Conservation (phyloP, 2,797 vertebrate species). For the Brachyrhaphis roseni region DNA sequence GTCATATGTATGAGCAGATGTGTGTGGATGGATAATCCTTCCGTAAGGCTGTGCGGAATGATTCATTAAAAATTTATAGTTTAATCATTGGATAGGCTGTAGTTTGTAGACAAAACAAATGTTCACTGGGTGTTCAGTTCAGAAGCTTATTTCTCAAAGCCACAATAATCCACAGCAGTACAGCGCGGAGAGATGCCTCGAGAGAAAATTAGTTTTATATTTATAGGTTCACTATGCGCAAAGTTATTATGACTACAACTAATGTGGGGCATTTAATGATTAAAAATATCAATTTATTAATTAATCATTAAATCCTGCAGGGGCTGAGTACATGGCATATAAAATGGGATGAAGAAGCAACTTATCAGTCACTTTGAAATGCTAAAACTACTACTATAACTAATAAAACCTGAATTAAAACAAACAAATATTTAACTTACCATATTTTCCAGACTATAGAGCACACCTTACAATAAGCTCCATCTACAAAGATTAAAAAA, state of each 20-base stretch:
- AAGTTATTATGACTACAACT: neutral
- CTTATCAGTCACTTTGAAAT: neutral
- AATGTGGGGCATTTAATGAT: neutral
- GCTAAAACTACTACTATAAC: neutral
- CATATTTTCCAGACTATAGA: too few relatives aligned
- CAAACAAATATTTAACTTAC: too few relatives aligned
- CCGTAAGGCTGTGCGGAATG: neutral
- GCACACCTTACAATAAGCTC: too few relatives aligned
- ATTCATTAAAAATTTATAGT: slow-evolving; percentile 29
- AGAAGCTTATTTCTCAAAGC: slow-evolving; percentile 25
- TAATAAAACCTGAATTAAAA: too few relatives aligned
- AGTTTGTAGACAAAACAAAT: slow-evolving; percentile 21
- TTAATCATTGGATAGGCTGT: slow-evolving; percentile 11
- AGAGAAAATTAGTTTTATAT: slow-evolving; percentile 4
- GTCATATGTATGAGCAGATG: slow-evolving; percentile 12
- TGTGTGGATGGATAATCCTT: slow-evolving; percentile 11
- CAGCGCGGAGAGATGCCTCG: neutral
- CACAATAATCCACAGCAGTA: slow-evolving; percentile 21
- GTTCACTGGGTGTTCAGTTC: slow-evolving; percentile 9
- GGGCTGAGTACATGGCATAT: neutral
- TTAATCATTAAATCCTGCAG: neutral
- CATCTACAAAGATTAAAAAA: too few relatives aligned
- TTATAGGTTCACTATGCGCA: neutral
- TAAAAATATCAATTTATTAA: neutral
- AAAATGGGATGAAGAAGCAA: neutral